Conservation (phyloP, 2,797 vertebrate genomes). For the Sternarchorhynchus goeldii region DNA sequence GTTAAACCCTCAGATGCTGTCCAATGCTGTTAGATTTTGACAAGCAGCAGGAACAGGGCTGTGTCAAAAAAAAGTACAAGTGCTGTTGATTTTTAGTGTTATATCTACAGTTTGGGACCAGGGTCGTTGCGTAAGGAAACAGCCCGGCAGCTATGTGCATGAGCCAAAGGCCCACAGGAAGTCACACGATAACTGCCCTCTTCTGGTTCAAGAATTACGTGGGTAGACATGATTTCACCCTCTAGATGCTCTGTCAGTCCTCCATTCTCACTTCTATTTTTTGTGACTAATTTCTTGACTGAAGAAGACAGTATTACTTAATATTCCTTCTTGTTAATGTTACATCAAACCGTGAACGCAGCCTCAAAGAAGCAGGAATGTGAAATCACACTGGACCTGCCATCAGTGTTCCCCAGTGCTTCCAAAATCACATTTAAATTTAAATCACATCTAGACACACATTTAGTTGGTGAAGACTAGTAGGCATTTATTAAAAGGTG, state of each 20-base stretch:
- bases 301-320: conserved; percentile 25
- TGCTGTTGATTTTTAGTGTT: too few species aligned
- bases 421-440: not conserved
- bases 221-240: conserved; percentile 41
- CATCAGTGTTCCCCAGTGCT: not conserved
- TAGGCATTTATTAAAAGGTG: not conserved
- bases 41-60: too few species aligned
- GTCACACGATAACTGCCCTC: not conserved
- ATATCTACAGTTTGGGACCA: too few species aligned
- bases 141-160: too few species aligned
- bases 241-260: conserved; percentile 7
- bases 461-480: conserved; percentile 10
- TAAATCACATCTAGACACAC: conserved; percentile 6
- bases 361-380: not conserved
- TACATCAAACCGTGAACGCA: conserved; percentile 19
- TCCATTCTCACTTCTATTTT: not conserved
- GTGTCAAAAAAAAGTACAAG: too few species aligned
- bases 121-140: too few species aligned
- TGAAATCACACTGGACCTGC: conserved; percentile 2
- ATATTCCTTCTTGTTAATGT: conserved; percentile 24
- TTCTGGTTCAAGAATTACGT: not conserved
- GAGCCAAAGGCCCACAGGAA: not conserved
- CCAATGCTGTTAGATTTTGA: too few species aligned
- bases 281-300: conserved; percentile 1
- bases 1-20: too few species aligned